Conservation (phyloP, 1,140 invertebrate species). For the Dendrolimus punctatus region DNA sequence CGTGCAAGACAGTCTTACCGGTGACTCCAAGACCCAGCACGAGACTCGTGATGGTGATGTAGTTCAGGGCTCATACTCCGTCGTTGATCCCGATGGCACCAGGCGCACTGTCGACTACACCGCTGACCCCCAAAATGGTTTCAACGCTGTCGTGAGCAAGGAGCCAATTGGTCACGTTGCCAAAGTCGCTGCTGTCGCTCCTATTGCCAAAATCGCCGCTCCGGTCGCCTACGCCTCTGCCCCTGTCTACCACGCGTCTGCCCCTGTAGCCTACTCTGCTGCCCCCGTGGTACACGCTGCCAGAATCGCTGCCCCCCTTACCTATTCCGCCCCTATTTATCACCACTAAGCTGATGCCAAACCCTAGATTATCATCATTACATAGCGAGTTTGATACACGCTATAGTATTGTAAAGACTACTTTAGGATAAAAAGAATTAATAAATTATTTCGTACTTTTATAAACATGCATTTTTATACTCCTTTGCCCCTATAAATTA, state of each 20-base stretch:
- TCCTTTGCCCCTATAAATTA: too few relatives aligned
- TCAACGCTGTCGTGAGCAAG: constrained; percentile 65
- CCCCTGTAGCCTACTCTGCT: constrained; percentile 49
- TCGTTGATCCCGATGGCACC: constrained; percentile 76
- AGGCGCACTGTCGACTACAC: constrained; percentile 77
- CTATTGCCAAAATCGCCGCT: constrained; percentile 22
- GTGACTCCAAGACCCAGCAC: constrained; percentile 77
- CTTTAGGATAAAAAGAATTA: constrained; percentile 24
- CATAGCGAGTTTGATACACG: too few relatives aligned
- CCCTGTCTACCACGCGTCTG: neutral
- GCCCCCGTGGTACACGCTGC: constrained; percentile 25
- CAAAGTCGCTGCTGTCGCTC: constrained; percentile 27
- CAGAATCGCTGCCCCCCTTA: constrained; percentile 22
- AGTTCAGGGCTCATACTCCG: constrained; percentile 74
- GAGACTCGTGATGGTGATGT: constrained; percentile 75
- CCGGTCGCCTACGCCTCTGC: constrained; percentile 18
- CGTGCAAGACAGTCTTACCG: constrained; percentile 76
- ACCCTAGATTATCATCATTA: constrained; percentile 18
- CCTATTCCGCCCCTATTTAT: constrained; percentile 24
- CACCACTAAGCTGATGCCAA: constrained; percentile 54
- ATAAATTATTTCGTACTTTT: constrained; percentile 25
- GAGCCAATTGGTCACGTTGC: constrained; percentile 26
- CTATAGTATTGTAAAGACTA: constrained; percentile 11
- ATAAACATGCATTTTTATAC: too few relatives aligned
- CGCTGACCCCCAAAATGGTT: constrained; percentile 68